Conservation (phyloP, 2,888 invertebrate species). For the Fragum fragum region DNA sequence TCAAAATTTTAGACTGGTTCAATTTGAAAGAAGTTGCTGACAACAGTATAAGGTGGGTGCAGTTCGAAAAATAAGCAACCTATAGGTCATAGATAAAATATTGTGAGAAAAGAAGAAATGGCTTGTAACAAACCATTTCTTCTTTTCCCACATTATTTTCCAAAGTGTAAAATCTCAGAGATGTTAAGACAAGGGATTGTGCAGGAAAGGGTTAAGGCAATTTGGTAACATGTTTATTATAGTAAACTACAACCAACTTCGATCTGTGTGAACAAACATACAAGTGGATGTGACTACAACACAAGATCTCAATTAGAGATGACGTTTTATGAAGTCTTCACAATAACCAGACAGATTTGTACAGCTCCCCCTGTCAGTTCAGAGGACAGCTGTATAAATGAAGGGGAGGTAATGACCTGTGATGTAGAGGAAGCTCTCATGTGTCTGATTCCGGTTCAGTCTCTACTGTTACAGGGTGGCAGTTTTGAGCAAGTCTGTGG, state of each 20-base stretch:
- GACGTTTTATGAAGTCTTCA: slow-evolving; percentile 37
- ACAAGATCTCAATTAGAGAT: slow-evolving; percentile 32
- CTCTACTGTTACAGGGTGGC: slow-evolving; percentile 30
- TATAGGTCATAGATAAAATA: too few species aligned
- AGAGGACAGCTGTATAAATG: slow-evolving; percentile 33
- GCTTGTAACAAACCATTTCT: too few species aligned
- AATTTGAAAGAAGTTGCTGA: too few species aligned
- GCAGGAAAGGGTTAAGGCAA: too few species aligned
- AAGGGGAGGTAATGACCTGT: slow-evolving; percentile 42
- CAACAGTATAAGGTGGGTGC: too few species aligned
- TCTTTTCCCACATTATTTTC: too few species aligned
- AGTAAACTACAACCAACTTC: slow-evolving; percentile 49
- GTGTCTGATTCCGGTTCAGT: slow-evolving; percentile 49
- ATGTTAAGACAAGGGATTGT: too few species aligned
- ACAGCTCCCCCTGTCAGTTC: slow-evolving; percentile 29
- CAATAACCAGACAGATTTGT: slow-evolving; percentile 35
- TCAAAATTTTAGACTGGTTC: too few species aligned
- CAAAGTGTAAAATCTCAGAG: too few species aligned
- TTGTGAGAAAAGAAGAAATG: too few species aligned
- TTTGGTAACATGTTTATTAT: too few species aligned
- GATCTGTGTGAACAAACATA: slow-evolving; percentile 47
- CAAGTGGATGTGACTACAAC: slow-evolving; percentile 53
- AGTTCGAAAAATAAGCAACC: too few species aligned
- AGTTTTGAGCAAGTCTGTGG: slow-evolving; percentile 40
- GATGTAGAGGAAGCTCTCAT: slow-evolving; percentile 48